Conservation (phyloP, 2,113 vertebrate genomes). For the Stercorarius parasiticus region DNA sequence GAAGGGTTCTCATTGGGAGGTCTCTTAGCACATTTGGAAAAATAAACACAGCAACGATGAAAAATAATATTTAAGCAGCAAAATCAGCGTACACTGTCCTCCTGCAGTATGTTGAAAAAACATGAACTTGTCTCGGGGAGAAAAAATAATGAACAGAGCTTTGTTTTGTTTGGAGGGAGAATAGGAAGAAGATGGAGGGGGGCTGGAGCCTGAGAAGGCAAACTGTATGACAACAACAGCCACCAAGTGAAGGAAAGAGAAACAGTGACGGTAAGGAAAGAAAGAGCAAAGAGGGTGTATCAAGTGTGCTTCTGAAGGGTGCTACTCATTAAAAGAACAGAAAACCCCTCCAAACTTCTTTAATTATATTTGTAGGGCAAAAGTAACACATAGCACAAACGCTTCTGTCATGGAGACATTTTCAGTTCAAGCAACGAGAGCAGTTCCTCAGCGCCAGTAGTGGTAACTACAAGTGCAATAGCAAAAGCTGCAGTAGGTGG, state of each 20-base stretch:
- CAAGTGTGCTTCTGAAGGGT: background rate
- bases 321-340: background rate
- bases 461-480: background rate
- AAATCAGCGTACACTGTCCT: slow-evolving; percentile 36
- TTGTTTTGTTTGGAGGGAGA: slow-evolving; percentile 2
- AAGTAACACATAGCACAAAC: background rate
- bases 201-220: background rate
- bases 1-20: slow-evolving; percentile 37
- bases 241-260: background rate
- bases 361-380: background rate
- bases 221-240: background rate
- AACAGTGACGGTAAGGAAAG: background rate
- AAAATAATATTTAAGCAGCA: slow-evolving; percentile 58
- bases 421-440: background rate
- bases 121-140: background rate
- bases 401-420: background rate
- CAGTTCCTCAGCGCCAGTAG: background rate
- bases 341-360: background rate
- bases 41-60: slow-evolving; percentile 53
- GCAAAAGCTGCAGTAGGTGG: background rate
- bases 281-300: background rate
- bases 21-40: slow-evolving; percentile 56
- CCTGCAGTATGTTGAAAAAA: slow-evolving; percentile 14
- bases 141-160: slow-evolving; percentile 2
- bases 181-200: background rate